A percentile compares a stretch with the other conserved stretches of the same genome.
These are phyloP conservation scores for Typhlichthys subterraneus DNA, from an alignment of 2,797 vertebrate genomes.

Conservation along the genomic window DNA sequence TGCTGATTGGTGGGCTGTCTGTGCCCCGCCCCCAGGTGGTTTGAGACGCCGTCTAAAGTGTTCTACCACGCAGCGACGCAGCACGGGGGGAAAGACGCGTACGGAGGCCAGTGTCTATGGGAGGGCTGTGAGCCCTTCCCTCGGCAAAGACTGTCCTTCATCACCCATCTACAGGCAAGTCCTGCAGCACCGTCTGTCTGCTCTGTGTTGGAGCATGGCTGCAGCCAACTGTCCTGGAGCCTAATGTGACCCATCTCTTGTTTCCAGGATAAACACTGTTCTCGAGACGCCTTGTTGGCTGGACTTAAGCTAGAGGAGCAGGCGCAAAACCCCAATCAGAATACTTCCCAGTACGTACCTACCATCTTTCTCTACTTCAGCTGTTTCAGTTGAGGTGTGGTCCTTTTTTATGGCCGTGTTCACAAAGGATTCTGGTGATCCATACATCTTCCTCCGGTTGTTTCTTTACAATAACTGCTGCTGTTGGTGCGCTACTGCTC, in stretches of 20 bases:
- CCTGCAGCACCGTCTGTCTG: not conserved
- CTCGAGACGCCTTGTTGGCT: slow-evolving; percentile 94
- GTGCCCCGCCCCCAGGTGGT: slow-evolving; percentile 83
- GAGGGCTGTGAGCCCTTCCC: slow-evolving; percentile 97
- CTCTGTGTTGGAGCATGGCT: not conserved
- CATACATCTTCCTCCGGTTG: too few species aligned
- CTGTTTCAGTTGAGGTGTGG: not conserved
- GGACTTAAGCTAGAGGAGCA: slow-evolving; percentile 94
- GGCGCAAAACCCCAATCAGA: slow-evolving; percentile 89
- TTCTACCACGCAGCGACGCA: slow-evolving; percentile 97
- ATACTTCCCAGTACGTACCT: slow-evolving; percentile 89
- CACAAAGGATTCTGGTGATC: too few species aligned
- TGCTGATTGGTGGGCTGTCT: not conserved
- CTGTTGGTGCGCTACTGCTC: not conserved
- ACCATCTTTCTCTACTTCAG: too few species aligned
- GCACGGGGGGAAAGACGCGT: slow-evolving; percentile 93
- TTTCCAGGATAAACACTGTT: slow-evolving; percentile 96
- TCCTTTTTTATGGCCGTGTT: too few species aligned
- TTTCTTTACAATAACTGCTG: too few species aligned
- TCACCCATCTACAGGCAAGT: slow-evolving; percentile 94
- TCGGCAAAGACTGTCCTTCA: slow-evolving; percentile 96
- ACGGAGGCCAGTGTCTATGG: slow-evolving; percentile 94
- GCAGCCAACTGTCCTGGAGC: not conserved
- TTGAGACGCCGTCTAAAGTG: slow-evolving; percentile 95
- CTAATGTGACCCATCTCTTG: not conserved